These are phyloP conservation scores for Agrilus biguttatus DNA, from an alignment of 2,888 invertebrate species.

Conservation along the genomic window DNA sequence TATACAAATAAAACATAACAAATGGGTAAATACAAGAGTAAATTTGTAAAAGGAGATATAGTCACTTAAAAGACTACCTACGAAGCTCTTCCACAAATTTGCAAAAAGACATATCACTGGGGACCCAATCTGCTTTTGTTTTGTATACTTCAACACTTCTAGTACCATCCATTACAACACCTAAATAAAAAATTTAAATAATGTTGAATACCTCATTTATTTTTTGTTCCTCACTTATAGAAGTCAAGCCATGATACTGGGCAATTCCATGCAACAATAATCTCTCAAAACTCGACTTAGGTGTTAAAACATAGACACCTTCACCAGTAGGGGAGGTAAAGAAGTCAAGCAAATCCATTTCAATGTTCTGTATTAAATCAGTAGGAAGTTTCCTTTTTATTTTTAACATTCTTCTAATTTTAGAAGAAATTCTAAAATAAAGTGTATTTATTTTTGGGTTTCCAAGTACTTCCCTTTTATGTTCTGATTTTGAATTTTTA, in stretches of 20 bases:
- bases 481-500: conserved; percentile 8
- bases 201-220: no score
- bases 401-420: conserved; percentile 20
- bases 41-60: no score
- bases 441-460: conserved; percentile 9
- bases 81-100: no score
- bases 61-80: no score
- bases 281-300: conserved; percentile 22
- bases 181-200: no score
- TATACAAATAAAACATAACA: no score
- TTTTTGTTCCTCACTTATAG: conserved; percentile 16
- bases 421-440: conserved; percentile 17
- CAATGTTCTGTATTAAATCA: conserved; percentile 17
- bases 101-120: no score
- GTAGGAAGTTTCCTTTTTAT: conserved; percentile 19
- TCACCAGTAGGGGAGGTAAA: conserved; percentile 12
- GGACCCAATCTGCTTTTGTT: no score
- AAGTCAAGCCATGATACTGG: conserved; percentile 22
- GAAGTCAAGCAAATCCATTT: conserved; percentile 18
- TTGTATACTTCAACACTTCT: no score
- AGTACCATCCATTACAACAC: no score
- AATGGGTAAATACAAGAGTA: no score
- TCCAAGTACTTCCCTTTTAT: not conserved
- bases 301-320: conserved; percentile 15
- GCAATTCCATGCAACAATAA: conserved; percentile 23